These are phyloP conservation scores for Odontomachus brunneus DNA, from an alignment of 1,140 invertebrate species.

Conservation along the genomic window DNA sequence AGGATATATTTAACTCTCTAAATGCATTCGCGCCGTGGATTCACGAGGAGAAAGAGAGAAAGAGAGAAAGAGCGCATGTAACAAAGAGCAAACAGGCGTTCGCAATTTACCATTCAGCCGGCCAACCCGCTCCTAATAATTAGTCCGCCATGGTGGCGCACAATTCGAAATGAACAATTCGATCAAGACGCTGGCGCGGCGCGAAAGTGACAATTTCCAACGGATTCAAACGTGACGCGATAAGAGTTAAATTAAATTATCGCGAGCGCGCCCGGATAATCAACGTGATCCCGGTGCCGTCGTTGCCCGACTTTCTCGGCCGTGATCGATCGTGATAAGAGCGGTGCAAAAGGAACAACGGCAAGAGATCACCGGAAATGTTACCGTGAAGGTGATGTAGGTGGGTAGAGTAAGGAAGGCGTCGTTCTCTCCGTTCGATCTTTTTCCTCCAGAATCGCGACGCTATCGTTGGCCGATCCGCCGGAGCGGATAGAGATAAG, in stretches of 20 bases:
- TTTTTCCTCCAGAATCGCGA: conserved; percentile 55
- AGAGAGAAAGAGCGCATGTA: background rate
- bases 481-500: conserved; percentile 70
- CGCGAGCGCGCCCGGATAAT: background rate
- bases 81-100: conserved; percentile 22
- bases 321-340: conserved; percentile 3
- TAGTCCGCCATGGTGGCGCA: background rate
- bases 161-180: conserved; percentile 9
- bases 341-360: background rate
- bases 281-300: background rate
- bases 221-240: conserved; percentile 1
- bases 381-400: conserved; percentile 22
- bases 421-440: conserved; percentile 4
- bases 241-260: conserved; percentile 52
- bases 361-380: conserved; percentile 16
- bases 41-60: too few relatives aligned
- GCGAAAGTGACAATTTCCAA: conserved; percentile 19
- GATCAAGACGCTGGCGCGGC: background rate
- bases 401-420: background rate
- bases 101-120: conserved; percentile 7
- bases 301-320: background rate
- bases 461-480: conserved; percentile 65
- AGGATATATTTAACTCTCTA: conserved; percentile 29
- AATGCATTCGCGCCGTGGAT: conserved; percentile 1
- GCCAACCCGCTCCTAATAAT: background rate